Evolutionary conservation across 2,888 invertebrate species (phyloP), one percentile per base, ranked within the genome.

Genomic region (Falcaria lacertinaria): DNA sequence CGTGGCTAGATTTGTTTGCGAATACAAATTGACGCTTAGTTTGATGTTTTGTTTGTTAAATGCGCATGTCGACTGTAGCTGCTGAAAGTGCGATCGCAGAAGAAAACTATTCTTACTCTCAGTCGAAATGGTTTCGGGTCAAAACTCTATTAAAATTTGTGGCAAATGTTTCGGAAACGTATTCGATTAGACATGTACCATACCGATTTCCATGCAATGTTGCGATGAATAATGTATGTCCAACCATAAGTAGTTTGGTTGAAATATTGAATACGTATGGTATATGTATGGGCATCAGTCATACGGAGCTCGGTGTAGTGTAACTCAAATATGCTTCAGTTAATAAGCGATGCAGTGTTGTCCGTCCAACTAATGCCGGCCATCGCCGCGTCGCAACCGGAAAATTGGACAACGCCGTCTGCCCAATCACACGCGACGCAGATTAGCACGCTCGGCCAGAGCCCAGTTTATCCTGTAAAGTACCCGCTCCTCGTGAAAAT

Each of bases 371-470:
- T 84, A 83, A 80, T 84, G 77, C 71, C 66, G 57, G 54, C 66
- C 68, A 72, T 74, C 69, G 78, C 73, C 52, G 77, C 85, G 72
- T 74, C 69, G 78, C 73, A 52, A 78, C 85, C 84, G 87, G 87
- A 87, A 88, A 88, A 89, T 89, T 88, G 88, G 80, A 87, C 86
- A 80, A 72, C 76, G 73, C 67, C 74, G 81, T 78, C 80, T 80
- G 79, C 73, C 84, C 87, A 88, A 89, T 89, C 88, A 87, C 76
- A 86, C 75, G 84, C 84, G 84, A 85, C 81, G 81, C 84, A 87
- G 86, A 89, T 89, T 88, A 86, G 88, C 80, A 74, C 77, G 75
- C 70, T 82, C 80, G 69, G 69, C 78, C 80, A 79, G 73, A 73
- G 74, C 68, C 74, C 74, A 71, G 74, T 74, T 64, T 57, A 63